Conservation (phyloP, 2,888 invertebrate genomes). For the Drosophila hamatofila region DNA sequence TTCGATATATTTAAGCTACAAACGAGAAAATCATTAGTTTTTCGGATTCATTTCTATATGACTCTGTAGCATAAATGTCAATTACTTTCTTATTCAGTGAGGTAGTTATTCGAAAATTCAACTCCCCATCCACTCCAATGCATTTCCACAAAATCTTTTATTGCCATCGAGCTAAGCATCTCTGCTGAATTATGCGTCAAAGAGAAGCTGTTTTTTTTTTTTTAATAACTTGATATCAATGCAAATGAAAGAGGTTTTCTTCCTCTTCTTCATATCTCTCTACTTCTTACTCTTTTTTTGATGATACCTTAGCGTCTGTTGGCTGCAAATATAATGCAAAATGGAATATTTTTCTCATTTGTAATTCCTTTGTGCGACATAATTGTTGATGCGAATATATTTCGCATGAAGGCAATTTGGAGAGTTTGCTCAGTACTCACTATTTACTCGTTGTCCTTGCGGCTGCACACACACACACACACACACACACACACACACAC, state of each 20-base stretch:
- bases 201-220: background rate
- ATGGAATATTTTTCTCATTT: conserved; percentile 14
- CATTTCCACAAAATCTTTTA: background rate
- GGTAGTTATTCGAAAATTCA: too few relatives aligned
- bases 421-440: conserved; percentile 26
- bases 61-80: too few relatives aligned
- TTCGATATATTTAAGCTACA: too few relatives aligned
- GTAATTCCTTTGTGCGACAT: conserved; percentile 27
- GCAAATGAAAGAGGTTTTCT: conserved; percentile 3
- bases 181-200: background rate
- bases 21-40: too few relatives aligned
- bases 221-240: conserved; percentile 1
- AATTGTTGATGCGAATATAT: conserved; percentile 32
- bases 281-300: background rate
- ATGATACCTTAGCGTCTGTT: conserved; percentile 7
- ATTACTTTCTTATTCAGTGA: too few relatives aligned
- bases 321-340: conserved; percentile 7
- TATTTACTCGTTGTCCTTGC: conserved; percentile 42
- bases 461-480: background rate
- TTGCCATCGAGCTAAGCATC: background rate
- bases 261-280: background rate
- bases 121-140: background rate
- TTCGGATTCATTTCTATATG: too few relatives aligned
- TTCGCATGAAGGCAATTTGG: conserved; percentile 22
- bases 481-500: background rate